Conservation (phyloP, 1,140 invertebrate genomes). For the Stegodyphus mimosarum region DNA sequence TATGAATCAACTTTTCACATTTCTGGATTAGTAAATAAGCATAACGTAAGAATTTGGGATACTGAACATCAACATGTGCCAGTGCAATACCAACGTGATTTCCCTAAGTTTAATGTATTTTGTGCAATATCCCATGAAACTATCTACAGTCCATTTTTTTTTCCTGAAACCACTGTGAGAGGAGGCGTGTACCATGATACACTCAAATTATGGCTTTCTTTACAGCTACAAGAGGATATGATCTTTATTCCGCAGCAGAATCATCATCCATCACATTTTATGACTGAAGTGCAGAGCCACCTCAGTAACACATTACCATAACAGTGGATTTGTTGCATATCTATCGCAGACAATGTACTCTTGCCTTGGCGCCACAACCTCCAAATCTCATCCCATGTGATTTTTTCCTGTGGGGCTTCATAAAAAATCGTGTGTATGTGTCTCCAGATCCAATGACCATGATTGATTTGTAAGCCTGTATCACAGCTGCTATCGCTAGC, state of each 20-base stretch:
- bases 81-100: not conserved
- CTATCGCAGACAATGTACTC: not conserved
- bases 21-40: slow-evolving; percentile 3
- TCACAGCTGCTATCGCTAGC: not conserved
- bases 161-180: not conserved
- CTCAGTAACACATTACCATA: slow-evolving; percentile 3
- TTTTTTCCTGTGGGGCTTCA: slow-evolving; percentile 60
- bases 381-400: slow-evolving; percentile 42
- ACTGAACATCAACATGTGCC: not conserved
- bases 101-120: not conserved
- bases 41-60: not conserved
- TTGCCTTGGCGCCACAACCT: no score
- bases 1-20: slow-evolving; percentile 28
- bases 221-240: slow-evolving; percentile 6
- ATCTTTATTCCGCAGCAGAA: not conserved
- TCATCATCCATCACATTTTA: not conserved
- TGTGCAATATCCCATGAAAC: not conserved
- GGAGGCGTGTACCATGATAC: not conserved
- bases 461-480: not conserved
- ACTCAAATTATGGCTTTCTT: not conserved
- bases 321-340: not conserved
- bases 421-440: slow-evolving; percentile 32
- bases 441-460: not conserved
- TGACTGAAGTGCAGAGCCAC: slow-evolving; percentile 8
- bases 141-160: not conserved